Percentiles rank a stretch among this genome's conserved stretches.
phyloP scores from a whole-genome alignment of 1,140 invertebrate genomes.

The Sycobia sp. region DNA sequence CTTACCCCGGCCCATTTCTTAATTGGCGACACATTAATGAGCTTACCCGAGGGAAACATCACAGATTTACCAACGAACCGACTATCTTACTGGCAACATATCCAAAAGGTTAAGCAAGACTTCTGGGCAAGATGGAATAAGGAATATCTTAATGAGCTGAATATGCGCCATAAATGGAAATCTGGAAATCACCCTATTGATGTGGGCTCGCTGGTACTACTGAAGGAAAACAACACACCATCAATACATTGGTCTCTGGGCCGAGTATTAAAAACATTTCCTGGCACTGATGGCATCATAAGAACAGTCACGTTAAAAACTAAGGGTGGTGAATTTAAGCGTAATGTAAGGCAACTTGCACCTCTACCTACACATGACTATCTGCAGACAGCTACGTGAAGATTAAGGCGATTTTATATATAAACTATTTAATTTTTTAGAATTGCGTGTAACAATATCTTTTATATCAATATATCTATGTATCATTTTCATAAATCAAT shows the following conservation, averaged over 20 bases:
- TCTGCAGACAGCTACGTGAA: too few relatives aligned
- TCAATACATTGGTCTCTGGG: constrained; percentile 42
- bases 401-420: too few relatives aligned
- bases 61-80: neutral
- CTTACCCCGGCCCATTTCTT: too few relatives aligned
- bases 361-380: constrained; percentile 23
- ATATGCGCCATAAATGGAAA: neutral
- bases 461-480: too few relatives aligned
- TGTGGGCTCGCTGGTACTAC: neutral
- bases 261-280: constrained; percentile 16
- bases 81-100: too few relatives aligned
- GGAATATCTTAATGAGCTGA: too few relatives aligned
- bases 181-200: neutral
- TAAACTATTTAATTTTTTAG: too few relatives aligned
- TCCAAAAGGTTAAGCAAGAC: too few relatives aligned
- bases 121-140: too few relatives aligned
- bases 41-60: neutral
- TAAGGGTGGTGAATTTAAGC: constrained; percentile 18
- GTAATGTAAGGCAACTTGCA: constrained; percentile 31
- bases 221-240: constrained; percentile 4
- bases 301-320: constrained; percentile 35
- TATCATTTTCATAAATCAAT: too few relatives aligned
- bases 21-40: constrained; percentile 15
- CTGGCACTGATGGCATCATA: constrained; percentile 31
- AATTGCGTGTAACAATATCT: too few relatives aligned